Evolutionary conservation across 2,113 vertebrate species (phyloP).

Genomic region (Megaceryle torquata): DNA sequence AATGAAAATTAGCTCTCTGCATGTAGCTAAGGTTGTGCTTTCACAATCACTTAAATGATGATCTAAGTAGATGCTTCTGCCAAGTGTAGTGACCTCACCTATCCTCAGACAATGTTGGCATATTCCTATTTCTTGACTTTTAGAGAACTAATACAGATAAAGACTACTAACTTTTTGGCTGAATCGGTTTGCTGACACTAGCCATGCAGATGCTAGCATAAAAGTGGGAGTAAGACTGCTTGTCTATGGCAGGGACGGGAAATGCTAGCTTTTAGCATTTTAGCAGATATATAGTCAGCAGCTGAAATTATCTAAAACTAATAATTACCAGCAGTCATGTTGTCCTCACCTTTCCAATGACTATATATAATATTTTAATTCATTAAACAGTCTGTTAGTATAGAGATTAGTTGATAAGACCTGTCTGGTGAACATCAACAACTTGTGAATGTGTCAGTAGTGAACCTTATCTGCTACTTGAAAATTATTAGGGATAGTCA

Average conservation of each 20-base stretch:
- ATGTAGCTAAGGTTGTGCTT: constrained; percentile 18
- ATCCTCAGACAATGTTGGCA: constrained; percentile 14
- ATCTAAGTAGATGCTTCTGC: constrained; percentile 49
- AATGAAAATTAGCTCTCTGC: constrained; percentile 52
- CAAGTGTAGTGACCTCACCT: constrained; percentile 50
- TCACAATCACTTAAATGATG: constrained; percentile 53
- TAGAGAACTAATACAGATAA: not conserved
- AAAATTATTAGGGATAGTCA: not conserved
- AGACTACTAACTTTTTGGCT: not conserved
- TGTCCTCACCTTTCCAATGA: not conserved
- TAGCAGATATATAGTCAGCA: not conserved
- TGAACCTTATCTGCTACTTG: not conserved
- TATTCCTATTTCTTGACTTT: not conserved
- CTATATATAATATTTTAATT: not conserved
- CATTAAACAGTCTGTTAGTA: not conserved
- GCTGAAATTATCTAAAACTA: not conserved
- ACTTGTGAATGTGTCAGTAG: not conserved
- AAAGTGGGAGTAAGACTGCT: not conserved
- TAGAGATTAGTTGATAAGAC: not conserved
- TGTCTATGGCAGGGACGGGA: not conserved
- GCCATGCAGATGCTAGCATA: not conserved
- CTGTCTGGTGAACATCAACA: not conserved
- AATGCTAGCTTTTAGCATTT: not conserved
- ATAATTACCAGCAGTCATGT: not conserved
- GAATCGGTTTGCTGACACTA: not conserved